Evolutionary conservation across 2,888 invertebrate genomes (phyloP).

Genomic region (Clostera curtula): DNA sequence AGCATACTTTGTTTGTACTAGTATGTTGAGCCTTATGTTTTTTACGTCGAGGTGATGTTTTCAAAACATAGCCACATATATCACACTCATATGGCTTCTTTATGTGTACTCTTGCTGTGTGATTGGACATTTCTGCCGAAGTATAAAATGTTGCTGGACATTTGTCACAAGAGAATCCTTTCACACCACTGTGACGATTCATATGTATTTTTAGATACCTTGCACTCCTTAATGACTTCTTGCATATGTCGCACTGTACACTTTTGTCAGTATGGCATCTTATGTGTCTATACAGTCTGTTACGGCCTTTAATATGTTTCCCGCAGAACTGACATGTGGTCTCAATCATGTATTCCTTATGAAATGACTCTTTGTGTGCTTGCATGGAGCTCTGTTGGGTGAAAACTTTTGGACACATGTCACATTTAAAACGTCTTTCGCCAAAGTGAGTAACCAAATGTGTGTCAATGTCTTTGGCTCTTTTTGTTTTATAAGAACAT

Average conservation of each 20-base stretch:
- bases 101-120: slow-evolving; percentile 36
- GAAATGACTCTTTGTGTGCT: slow-evolving; percentile 39
- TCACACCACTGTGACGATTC: slow-evolving; percentile 42
- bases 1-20: slow-evolving; percentile 36
- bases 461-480: slow-evolving; percentile 37
- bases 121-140: slow-evolving; percentile 43
- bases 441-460: slow-evolving; percentile 47
- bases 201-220: slow-evolving; percentile 33
- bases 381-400: slow-evolving; percentile 44
- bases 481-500: slow-evolving; percentile 38
- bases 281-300: slow-evolving; percentile 39
- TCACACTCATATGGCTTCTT: slow-evolving; percentile 37
- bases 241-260: slow-evolving; percentile 17
- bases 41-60: slow-evolving; percentile 22
- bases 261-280: slow-evolving; percentile 24
- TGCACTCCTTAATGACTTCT: slow-evolving; percentile 32
- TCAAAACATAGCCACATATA: slow-evolving; percentile 38
- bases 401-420: slow-evolving; percentile 37
- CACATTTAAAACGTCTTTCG: slow-evolving; percentile 41
- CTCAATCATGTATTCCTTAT: slow-evolving; percentile 34
- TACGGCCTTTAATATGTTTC: slow-evolving; percentile 40
- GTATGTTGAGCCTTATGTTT: slow-evolving; percentile 42
- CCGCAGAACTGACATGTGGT: slow-evolving; percentile 53
- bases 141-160: slow-evolving; percentile 51
- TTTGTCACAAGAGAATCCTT: slow-evolving; percentile 45